A percentile compares a stretch with the other conserved stretches of the same genome.
phyloP scores from a whole-genome alignment of 2,888 invertebrate species.

The Lepas anatifera region DNA sequence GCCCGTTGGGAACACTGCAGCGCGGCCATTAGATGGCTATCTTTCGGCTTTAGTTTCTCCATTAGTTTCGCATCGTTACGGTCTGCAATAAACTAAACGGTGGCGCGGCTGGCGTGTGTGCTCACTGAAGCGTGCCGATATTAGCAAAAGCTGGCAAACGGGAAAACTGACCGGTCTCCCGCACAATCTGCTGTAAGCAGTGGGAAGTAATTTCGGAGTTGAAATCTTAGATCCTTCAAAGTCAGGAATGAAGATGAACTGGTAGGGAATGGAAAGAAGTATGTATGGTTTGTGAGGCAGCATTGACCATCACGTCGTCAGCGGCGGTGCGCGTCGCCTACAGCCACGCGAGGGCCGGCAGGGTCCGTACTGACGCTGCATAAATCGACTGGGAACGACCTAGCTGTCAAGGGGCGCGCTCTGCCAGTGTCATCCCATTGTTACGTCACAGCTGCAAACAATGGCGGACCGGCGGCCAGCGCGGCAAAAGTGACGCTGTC shows the following conservation, averaged over 20 bases:
- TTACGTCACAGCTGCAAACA: background rate
- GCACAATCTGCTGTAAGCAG: too few species aligned
- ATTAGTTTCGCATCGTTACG: slow-evolving; percentile 11
- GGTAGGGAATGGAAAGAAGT: too few species aligned
- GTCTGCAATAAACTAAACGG: slow-evolving; percentile 8
- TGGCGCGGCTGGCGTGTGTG: too few species aligned
- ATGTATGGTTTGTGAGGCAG: too few species aligned
- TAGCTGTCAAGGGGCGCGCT: background rate
- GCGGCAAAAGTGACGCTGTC: background rate
- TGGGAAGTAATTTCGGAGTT: too few species aligned
- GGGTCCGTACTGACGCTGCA: background rate
- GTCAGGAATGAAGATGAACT: too few species aligned
- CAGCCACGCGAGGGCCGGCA: background rate
- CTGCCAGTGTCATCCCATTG: slow-evolving; percentile 1
- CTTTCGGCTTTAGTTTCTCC: background rate
- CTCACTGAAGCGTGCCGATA: too few species aligned
- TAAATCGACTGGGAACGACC: background rate
- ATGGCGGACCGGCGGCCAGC: background rate
- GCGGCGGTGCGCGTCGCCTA: background rate
- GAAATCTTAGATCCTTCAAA: too few species aligned
- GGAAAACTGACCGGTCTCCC: too few species aligned
- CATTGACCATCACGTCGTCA: too few species aligned
- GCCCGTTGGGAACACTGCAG: background rate
- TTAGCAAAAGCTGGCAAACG: too few species aligned
- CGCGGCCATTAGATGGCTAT: background rate